Evolutionary conservation across 2,888 invertebrate species (phyloP).

Genomic region (Hydropsyche betteni): DNA sequence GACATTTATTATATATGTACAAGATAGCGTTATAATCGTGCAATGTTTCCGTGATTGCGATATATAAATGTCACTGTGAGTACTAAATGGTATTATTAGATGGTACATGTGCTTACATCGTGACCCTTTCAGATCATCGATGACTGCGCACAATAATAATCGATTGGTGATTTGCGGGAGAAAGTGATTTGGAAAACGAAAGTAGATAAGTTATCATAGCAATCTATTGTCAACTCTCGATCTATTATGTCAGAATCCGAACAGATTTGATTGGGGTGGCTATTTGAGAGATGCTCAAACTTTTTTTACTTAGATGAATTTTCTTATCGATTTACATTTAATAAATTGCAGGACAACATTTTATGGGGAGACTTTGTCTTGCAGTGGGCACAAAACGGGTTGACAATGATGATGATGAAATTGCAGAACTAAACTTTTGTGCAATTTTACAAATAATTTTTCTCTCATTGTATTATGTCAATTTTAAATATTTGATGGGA

Average conservation of each 20-base stretch:
- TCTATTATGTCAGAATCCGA: constrained; percentile 43
- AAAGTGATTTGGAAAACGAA: constrained; percentile 44
- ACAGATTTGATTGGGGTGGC: constrained; percentile 44
- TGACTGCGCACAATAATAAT: constrained; percentile 21
- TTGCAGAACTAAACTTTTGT: background rate
- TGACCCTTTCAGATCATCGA: too few relatives aligned
- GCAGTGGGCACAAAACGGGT: too few relatives aligned
- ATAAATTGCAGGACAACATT: background rate
- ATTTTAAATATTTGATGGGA: too few relatives aligned
- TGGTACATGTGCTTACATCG: too few relatives aligned
- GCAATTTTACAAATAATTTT: background rate
- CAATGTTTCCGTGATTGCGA: too few relatives aligned
- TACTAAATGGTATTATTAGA: too few relatives aligned
- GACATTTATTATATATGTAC: too few relatives aligned
- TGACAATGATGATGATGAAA: too few relatives aligned
- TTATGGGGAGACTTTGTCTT: too few relatives aligned
- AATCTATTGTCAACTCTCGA: constrained; percentile 43
- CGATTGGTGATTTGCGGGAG: constrained; percentile 41
- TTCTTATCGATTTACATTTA: too few relatives aligned
- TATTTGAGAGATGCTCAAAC: constrained; percentile 24
- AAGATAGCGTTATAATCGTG: too few relatives aligned
- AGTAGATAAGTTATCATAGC: constrained; percentile 45
- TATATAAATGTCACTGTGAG: too few relatives aligned
- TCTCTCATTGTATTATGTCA: background rate
- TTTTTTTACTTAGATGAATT: background rate